Evolutionary conservation across 1,140 invertebrate genomes (phyloP).

Genomic region (Panagrolaimus sp.): DNA sequence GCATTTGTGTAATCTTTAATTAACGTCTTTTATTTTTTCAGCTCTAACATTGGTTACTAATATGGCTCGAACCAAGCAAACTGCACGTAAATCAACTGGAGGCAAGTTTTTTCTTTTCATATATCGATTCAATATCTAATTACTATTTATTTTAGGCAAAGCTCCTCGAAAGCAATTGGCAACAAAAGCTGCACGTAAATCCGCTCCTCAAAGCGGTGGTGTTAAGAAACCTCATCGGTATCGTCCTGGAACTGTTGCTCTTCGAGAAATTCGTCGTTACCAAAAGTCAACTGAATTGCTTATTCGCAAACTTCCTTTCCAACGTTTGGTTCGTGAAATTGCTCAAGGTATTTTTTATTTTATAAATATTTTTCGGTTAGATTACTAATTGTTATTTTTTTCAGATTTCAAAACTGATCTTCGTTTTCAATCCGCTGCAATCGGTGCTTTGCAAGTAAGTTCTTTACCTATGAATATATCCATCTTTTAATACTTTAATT

Average conservation of each 20-base stretch:
- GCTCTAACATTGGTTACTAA: slow-evolving; percentile 8
- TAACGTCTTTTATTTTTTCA: no score
- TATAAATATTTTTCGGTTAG: slow-evolving; percentile 70
- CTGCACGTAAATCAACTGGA: slow-evolving; percentile 67
- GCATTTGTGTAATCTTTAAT: no score
- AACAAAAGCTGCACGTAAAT: slow-evolving; percentile 72
- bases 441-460: slow-evolving; percentile 65
- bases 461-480: no score
- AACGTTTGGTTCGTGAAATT: slow-evolving; percentile 69
- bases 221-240: slow-evolving; percentile 73
- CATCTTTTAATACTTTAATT: no score
- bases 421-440: slow-evolving; percentile 73
- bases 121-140: no score
- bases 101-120: slow-evolving; percentile 63
- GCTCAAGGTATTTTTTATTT: slow-evolving; percentile 66
- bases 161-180: slow-evolving; percentile 79
- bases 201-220: slow-evolving; percentile 71
- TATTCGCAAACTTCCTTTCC: slow-evolving; percentile 64
- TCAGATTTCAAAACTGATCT: slow-evolving; percentile 70
- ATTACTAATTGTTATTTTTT: slow-evolving; percentile 58
- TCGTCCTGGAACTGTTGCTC: slow-evolving; percentile 61
- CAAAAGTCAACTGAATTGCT: slow-evolving; percentile 73
- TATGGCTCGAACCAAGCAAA: slow-evolving; percentile 81
- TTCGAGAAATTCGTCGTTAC: slow-evolving; percentile 62
- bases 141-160: no score